Evolutionary conservation across 1,140 invertebrate species (phyloP).

Genomic region (Acarapis woodi): DNA sequence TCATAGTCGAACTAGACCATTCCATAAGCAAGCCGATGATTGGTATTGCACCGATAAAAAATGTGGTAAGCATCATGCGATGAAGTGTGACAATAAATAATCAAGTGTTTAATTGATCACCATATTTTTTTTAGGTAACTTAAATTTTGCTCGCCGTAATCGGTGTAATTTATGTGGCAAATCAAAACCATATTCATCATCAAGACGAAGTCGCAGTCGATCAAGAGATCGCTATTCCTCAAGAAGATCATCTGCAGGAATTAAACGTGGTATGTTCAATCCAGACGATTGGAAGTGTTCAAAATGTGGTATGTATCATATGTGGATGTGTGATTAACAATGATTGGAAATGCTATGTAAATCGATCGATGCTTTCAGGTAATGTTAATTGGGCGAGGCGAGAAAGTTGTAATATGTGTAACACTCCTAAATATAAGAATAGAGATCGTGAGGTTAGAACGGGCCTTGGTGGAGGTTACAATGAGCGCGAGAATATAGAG

Average conservation of each 20-base stretch:
- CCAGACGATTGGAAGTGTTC: constrained; percentile 99
- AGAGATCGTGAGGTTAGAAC: constrained; percentile 48
- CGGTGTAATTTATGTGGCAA: constrained; percentile 79
- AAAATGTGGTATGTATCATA: neutral
- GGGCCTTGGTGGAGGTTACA: constrained; percentile 31
- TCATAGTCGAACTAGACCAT: too few species aligned
- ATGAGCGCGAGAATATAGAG: constrained; percentile 70
- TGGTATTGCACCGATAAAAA: too few species aligned
- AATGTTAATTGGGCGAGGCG: constrained; percentile 98
- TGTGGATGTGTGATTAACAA: neutral
- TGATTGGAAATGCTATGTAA: constrained; percentile 3
- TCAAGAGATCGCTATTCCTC: constrained; percentile 32
- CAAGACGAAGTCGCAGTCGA: constrained; percentile 28
- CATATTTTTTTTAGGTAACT: too few species aligned
- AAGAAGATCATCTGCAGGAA: constrained; percentile 89
- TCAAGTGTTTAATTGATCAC: too few species aligned
- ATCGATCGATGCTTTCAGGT: constrained; percentile 67
- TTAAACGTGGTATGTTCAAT: constrained; percentile 85
- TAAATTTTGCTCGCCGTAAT: constrained; percentile 66
- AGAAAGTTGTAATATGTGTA: constrained; percentile 91
- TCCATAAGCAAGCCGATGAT: too few species aligned
- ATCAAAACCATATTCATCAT: too few species aligned
- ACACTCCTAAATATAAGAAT: constrained; percentile 87
- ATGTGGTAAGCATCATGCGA: too few species aligned
- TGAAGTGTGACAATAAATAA: too few species aligned